These are phyloP conservation scores for Sebastes hopkinsi DNA, from an alignment of 2,797 vertebrate genomes.

Conservation along the genomic window DNA sequence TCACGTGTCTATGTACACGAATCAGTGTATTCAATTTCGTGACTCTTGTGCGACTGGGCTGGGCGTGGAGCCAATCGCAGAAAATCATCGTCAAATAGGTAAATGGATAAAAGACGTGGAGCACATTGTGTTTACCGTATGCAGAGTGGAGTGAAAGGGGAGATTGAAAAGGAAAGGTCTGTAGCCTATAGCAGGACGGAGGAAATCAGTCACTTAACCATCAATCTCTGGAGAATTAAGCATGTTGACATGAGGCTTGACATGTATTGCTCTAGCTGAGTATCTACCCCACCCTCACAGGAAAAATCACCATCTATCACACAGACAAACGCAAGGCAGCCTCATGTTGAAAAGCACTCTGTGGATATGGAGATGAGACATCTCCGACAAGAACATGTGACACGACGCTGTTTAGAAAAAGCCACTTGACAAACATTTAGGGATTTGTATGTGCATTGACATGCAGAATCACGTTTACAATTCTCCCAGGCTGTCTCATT, in stretches of 20 bases:
- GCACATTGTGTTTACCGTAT: not conserved
- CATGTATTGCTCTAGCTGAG: not conserved
- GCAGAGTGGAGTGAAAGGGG: not conserved
- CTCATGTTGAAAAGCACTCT: not conserved
- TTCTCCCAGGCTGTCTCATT: conserved; percentile 17
- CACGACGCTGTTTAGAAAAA: not conserved
- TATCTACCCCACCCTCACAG: not conserved
- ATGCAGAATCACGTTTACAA: conserved; percentile 18
- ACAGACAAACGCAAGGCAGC: not conserved
- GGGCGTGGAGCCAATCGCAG: not conserved
- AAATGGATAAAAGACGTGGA: not conserved
- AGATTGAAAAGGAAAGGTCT: not conserved
- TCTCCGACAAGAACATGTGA: not conserved
- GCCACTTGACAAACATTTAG: not conserved
- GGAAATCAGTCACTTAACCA: not conserved
- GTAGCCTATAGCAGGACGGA: not conserved
- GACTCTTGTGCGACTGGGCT: too few species aligned
- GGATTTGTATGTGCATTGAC: not conserved
- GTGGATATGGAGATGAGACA: not conserved
- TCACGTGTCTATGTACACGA: too few species aligned
- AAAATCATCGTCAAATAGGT: not conserved
- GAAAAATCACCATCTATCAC: conserved; percentile 13
- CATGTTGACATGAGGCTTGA: not conserved
- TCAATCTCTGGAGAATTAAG: not conserved
- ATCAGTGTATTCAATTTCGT: too few species aligned